Evolutionary conservation across 2,113 vertebrate genomes (phyloP).

Genomic region (Scomber scombrus): DNA sequence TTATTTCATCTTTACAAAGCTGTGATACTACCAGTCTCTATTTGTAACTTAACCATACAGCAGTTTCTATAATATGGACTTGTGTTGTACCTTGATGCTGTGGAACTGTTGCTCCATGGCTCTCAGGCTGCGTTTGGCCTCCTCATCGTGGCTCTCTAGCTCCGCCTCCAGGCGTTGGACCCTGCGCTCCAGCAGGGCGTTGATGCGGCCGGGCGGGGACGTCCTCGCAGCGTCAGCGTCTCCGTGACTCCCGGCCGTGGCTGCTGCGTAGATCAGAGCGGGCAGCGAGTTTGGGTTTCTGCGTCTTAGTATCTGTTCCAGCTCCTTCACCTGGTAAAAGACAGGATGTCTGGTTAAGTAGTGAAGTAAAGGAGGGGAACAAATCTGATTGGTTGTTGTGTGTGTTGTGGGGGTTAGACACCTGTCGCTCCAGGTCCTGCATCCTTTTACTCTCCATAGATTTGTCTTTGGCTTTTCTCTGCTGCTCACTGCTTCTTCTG

Average conservation of each 20-base stretch:
- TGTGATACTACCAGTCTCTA: no score
- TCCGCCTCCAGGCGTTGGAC: constrained; percentile 92
- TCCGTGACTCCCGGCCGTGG: constrained; percentile 71
- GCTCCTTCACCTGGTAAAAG: constrained; percentile 90
- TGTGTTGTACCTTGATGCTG: constrained; percentile 88
- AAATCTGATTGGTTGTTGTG: not conserved
- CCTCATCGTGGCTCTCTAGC: constrained; percentile 92
- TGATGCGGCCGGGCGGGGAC: constrained; percentile 60
- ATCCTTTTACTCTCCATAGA: constrained; percentile 89
- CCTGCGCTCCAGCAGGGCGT: constrained; percentile 89
- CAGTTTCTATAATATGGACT: not conserved
- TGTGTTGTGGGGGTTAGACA: constrained; percentile 44
- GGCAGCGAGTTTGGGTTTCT: constrained; percentile 94
- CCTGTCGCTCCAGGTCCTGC: constrained; percentile 92
- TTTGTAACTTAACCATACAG: no score
- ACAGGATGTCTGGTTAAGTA: not conserved
- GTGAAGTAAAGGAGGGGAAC: not conserved
- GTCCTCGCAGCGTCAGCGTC: rapidly evolving
- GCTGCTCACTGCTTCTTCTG: constrained; percentile 83
- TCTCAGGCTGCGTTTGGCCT: constrained; percentile 91
- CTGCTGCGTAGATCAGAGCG: constrained; percentile 92
- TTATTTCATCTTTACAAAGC: no score
- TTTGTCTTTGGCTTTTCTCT: constrained; percentile 86
- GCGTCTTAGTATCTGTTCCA: constrained; percentile 91
- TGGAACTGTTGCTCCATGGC: constrained; percentile 95